Conservation (phyloP, 2,797 vertebrate species). For the Rhynchonycteris naso region DNA sequence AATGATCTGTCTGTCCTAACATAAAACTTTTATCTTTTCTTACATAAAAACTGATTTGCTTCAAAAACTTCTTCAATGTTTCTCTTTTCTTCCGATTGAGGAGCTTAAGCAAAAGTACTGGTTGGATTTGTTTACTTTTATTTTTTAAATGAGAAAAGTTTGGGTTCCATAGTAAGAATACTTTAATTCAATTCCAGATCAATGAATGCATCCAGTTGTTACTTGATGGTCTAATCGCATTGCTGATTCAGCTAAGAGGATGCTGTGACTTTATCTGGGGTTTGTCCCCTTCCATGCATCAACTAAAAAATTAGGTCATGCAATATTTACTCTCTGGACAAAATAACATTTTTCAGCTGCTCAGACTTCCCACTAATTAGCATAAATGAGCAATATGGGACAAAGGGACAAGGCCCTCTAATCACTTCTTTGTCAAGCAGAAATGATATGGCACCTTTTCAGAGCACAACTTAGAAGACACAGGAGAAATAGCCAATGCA, state of each 20-base stretch:
- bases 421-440: background rate
- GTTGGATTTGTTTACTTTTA: background rate
- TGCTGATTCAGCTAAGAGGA: background rate
- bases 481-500: background rate
- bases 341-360: conserved; percentile 31
- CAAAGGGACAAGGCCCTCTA: background rate
- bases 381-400: background rate
- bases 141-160: conserved; percentile 13
- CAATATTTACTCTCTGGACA: conserved; percentile 27
- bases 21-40: background rate
- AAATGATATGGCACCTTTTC: background rate
- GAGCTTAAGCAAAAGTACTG: background rate
- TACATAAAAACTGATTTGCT: background rate
- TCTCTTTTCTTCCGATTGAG: background rate
- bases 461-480: background rate
- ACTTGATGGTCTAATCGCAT: background rate
- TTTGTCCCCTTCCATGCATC: background rate
- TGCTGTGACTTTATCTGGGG: background rate
- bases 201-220: background rate
- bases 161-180: background rate
- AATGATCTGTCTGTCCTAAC: background rate
- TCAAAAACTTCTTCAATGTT: background rate
- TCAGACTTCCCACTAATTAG: background rate
- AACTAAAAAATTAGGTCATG: conserved; percentile 40
- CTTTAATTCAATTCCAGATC: conserved; percentile 22